phyloP scores from a whole-genome alignment of 1,140 invertebrate species.

The Drosophila albomicans region DNA sequence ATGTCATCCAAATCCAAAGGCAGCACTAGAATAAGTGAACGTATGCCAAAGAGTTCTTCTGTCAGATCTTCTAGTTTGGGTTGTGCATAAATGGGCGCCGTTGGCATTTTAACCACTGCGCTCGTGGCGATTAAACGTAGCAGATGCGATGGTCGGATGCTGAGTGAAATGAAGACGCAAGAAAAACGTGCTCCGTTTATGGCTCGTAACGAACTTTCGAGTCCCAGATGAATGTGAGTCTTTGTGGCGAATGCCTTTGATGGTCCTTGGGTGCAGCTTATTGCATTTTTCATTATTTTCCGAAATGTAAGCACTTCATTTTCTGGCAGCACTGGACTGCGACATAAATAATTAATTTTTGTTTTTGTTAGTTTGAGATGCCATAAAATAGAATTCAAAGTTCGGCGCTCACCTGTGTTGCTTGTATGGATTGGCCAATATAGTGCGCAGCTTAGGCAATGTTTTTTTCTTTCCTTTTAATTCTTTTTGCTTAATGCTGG shows the following conservation, averaged over 20 bases:
- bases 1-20: conserved; percentile 55
- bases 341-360: not conserved
- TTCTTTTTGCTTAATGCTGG: conserved; percentile 64
- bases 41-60: conserved; percentile 57
- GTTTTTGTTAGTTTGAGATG: not conserved
- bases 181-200: conserved; percentile 61
- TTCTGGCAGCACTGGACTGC: conserved; percentile 57
- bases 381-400: not conserved
- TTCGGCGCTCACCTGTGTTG: conserved; percentile 51
- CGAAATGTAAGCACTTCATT: conserved; percentile 46
- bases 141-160: conserved; percentile 62
- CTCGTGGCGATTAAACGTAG: conserved; percentile 65
- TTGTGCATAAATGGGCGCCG: conserved; percentile 65
- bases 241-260: conserved; percentile 48
- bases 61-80: conserved; percentile 70
- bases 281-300: conserved; percentile 36
- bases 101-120: conserved; percentile 57
- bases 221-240: conserved; percentile 56
- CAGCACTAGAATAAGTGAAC: conserved; percentile 49
- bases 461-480: conserved; percentile 66
- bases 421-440: conserved; percentile 72
- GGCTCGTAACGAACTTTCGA: conserved; percentile 65
- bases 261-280: not conserved
- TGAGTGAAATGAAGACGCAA: conserved; percentile 63
- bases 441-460: conserved; percentile 58